phyloP scores from a whole-genome alignment of 2,888 invertebrate species.

The Pachycephus smyrnensis region DNA sequence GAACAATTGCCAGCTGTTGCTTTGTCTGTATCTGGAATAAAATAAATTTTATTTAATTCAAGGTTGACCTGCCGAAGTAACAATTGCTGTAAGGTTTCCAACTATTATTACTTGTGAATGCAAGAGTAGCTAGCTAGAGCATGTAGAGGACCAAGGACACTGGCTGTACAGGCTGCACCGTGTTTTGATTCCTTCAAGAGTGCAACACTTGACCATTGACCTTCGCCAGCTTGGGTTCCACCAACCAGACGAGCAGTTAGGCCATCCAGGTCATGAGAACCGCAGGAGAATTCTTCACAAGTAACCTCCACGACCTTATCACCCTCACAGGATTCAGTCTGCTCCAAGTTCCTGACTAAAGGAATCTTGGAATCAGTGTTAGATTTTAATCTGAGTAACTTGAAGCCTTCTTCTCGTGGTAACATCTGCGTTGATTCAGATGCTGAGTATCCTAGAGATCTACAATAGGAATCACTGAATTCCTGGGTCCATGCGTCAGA shows the following conservation, averaged over 20 bases:
- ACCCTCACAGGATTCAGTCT: conserved; percentile 64
- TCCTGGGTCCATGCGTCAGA: conserved; percentile 70
- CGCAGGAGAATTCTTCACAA: conserved; percentile 70
- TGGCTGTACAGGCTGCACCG: conserved; percentile 63
- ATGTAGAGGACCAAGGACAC: conserved; percentile 63
- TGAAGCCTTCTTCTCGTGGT: conserved; percentile 64
- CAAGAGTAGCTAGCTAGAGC: conserved; percentile 65
- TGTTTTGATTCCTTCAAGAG: conserved; percentile 64
- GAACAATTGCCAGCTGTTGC: conserved; percentile 58
- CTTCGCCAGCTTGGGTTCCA: conserved; percentile 67
- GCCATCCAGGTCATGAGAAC: conserved; percentile 54
- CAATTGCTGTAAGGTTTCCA: not conserved
- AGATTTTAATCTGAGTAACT: conserved; percentile 62
- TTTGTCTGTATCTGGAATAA: conserved; percentile 51
- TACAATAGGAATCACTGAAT: conserved; percentile 71
- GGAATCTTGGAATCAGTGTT: conserved; percentile 50
- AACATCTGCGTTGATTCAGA: conserved; percentile 66
- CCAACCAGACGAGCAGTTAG: conserved; percentile 68
- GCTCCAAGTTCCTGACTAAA: conserved; percentile 67
- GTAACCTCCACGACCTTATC: conserved; percentile 68
- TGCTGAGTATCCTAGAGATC: conserved; percentile 69
- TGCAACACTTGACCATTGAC: conserved; percentile 73
- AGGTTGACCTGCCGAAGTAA: not conserved
- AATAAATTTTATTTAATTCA: conserved; percentile 1
- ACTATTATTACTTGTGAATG: conserved; percentile 51